Conservation (phyloP, 2,797 vertebrate genomes). For the Lutjanus argentimaculatus region DNA sequence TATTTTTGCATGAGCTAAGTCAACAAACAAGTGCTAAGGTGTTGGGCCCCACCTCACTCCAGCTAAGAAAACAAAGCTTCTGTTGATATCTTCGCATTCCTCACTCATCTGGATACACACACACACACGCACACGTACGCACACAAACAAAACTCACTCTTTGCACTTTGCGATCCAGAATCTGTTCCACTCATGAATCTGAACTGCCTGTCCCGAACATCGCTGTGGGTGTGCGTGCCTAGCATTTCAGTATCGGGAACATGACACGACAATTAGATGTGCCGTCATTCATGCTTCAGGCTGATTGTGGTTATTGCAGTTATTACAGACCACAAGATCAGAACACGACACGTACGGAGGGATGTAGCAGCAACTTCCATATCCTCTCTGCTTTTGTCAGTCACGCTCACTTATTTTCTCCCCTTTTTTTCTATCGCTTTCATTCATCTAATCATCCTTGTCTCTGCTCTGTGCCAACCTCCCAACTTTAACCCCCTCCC, state of each 20-base stretch:
- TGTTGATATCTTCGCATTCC: constrained; percentile 73
- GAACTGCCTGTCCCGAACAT: constrained; percentile 40
- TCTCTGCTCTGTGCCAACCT: constrained; percentile 39
- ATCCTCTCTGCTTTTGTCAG: constrained; percentile 37
- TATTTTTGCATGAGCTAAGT: constrained; percentile 58
- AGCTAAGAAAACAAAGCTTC: constrained; percentile 80
- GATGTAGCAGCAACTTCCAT: constrained; percentile 58
- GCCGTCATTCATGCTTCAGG: constrained; percentile 67
- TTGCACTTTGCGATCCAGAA: constrained; percentile 11
- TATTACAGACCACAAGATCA: constrained; percentile 72
- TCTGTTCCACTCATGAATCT: constrained; percentile 40
- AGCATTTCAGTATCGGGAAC: constrained; percentile 61
- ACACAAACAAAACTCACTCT: constrained; percentile 27
- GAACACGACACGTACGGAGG: constrained; percentile 56
- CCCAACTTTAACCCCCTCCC: constrained; percentile 37
- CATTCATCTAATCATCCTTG: constrained; percentile 44
- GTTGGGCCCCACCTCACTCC: constrained; percentile 72
- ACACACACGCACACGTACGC: constrained; percentile 17
- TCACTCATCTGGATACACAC: constrained; percentile 60
- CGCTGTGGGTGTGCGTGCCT: constrained; percentile 52
- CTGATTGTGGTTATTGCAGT: constrained; percentile 72
- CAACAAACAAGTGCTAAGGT: constrained; percentile 76
- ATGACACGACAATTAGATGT: constrained; percentile 73
- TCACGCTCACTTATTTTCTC: constrained; percentile 40
- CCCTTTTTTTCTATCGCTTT: not conserved